Evolutionary conservation across 2,113 vertebrate species (phyloP).

Genomic region (Cisticola juncidis): DNA sequence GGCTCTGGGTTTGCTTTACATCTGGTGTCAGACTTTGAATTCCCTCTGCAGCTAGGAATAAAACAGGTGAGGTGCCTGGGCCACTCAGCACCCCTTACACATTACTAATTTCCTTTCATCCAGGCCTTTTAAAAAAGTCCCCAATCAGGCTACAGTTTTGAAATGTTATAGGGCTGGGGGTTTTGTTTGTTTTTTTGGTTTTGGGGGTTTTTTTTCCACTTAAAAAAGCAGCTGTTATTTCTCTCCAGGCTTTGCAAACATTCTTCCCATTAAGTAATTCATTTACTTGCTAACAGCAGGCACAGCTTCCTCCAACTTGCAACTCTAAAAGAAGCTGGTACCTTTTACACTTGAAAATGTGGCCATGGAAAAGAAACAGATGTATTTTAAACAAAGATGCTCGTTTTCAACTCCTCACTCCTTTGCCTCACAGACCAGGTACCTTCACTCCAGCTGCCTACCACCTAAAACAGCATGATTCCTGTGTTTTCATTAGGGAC

Average conservation of each 20-base stretch:
- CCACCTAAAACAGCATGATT: background rate
- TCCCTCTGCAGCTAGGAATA: conserved; percentile 38
- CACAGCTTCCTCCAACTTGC: background rate
- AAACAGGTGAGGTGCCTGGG: conserved; percentile 52
- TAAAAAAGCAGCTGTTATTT: conserved; percentile 52
- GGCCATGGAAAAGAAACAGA: background rate
- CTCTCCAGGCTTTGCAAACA: conserved; percentile 39
- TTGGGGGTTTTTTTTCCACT: background rate
- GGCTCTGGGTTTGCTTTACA: conserved; percentile 37
- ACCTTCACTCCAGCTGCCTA: background rate
- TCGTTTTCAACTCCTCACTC: background rate
- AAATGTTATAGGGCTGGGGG: background rate
- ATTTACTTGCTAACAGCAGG: conserved; percentile 45
- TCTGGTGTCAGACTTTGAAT: conserved; percentile 29
- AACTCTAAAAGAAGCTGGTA: background rate
- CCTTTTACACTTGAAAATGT: background rate
- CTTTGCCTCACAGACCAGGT: background rate
- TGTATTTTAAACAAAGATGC: background rate
- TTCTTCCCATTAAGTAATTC: conserved; percentile 46
- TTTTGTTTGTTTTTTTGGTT: background rate
- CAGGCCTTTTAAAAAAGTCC: background rate
- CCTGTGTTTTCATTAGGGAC: background rate
- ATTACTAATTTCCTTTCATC: conserved; percentile 51
- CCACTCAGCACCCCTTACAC: conserved; percentile 46
- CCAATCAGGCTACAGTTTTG: background rate